Evolutionary conservation across 2,888 invertebrate genomes (phyloP), one percentile per base, ranked within the genome.

Genomic region (Arge pagana): DNA sequence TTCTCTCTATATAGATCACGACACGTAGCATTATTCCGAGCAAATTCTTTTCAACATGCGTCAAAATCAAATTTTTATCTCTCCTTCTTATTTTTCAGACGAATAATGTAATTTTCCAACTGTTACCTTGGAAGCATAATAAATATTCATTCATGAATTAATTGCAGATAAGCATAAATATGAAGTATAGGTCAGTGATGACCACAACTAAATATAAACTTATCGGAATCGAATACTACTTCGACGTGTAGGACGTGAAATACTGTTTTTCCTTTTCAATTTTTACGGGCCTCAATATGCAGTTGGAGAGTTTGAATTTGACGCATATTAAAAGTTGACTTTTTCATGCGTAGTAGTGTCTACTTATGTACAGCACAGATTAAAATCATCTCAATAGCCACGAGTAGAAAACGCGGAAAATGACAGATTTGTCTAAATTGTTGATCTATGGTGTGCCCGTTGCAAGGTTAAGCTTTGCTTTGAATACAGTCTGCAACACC

Each of bases 381-480:
- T 50, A 66, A 61, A 72, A 67, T 66, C 55, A 62, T 66, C 53
- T 58, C 59, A 61, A 68, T 69, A 71, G 65, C 67, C 63, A 68
- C 61, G 62, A 63, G 65, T 72, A 72, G 67, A 71, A 72, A 71
- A 70, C 67, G 66, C 62, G 59, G 65, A 60, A 69, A 71, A 65
- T 54, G 57, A 60, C 65, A 59, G 45, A 59, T 55, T 53, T 52
- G 49, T 28, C 54, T 52, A 43, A 52, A 59, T 61, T 50, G 26
- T 35, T 39, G 41, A 30, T 52, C 35, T 45, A 31, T 19, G 43
- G 35, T 35, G 13, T 11, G 23, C 35, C 16, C 18, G 31, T 24
- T 41, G 35, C 36, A 43, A 35, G 33, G 30, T 51, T 10, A 13
- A 19, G 40, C 35, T 23, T 33, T 43, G 6, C 8, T n/a, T 24